These are phyloP conservation scores for Triops longicaudatus DNA, from an alignment of 1,140 invertebrate genomes.

Conservation along the genomic window DNA sequence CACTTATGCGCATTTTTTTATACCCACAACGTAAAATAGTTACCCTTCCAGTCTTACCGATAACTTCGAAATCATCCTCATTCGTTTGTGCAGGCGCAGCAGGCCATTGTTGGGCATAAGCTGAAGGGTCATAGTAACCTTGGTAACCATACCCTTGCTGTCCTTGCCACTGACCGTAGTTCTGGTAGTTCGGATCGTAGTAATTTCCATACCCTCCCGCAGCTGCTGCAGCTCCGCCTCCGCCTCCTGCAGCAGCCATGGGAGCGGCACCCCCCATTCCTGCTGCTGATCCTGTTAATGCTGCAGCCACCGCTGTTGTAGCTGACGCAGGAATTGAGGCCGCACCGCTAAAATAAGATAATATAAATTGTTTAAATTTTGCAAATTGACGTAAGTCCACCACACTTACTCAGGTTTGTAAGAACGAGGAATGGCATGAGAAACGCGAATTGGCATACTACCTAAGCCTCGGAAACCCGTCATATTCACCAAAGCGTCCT, in stretches of 20 bases:
- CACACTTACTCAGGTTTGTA: slow-evolving; percentile 20
- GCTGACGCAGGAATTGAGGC: slow-evolving; percentile 37
- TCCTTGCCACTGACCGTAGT: slow-evolving; percentile 51
- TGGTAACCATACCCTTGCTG: slow-evolving; percentile 35
- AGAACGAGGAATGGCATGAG: slow-evolving; percentile 40
- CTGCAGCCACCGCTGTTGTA: slow-evolving; percentile 35
- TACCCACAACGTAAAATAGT: too few species aligned
- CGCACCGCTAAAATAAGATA: neutral
- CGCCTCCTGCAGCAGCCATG: slow-evolving; percentile 1
- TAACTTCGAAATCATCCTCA: slow-evolving; percentile 53
- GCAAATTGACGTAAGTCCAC: neutral
- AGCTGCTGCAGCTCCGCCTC: neutral
- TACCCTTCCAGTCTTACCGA: slow-evolving; percentile 50
- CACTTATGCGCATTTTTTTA: too few species aligned
- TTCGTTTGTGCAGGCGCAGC: slow-evolving; percentile 30
- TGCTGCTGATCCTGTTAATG: slow-evolving; percentile 35
- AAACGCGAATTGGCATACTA: slow-evolving; percentile 42
- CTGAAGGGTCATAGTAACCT: slow-evolving; percentile 34
- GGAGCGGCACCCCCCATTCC: slow-evolving; percentile 36
- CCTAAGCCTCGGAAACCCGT: slow-evolving; percentile 44
- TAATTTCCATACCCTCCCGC: slow-evolving; percentile 33
- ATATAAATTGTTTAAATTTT: neutral
- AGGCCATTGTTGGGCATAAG: slow-evolving; percentile 31
- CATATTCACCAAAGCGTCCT: slow-evolving; percentile 69
- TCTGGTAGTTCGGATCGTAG: slow-evolving; percentile 57